Base-by-base conservation (phyloP, 2,113 vertebrate species). In the Coracopsis vasa region DNA sequence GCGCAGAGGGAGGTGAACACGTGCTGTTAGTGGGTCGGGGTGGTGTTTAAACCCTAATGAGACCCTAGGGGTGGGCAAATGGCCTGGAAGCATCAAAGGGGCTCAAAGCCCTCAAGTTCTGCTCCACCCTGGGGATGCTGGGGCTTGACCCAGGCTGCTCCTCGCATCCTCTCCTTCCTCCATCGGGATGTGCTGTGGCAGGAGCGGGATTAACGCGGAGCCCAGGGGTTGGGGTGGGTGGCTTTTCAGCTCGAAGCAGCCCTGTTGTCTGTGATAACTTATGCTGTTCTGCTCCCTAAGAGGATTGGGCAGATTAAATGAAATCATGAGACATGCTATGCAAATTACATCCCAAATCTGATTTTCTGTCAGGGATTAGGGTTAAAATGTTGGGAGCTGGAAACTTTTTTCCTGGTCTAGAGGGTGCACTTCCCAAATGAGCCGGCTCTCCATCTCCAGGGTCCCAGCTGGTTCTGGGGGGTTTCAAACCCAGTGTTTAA, bases 331-430 rank as follows among this genome's bases (percentile, higher is more conserved):
- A 98, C 98, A 98, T 95, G 98, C 98, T 98, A 98, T 98, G 98
- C 98, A 98, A 98, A 98, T 99, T 98, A 98, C 98, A 98, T 98
- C 98, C 98, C 97, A 96, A 98, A 97, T 98, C 98, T 98, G 98
- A 98, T 98, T 98, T 98, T 97, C 89, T 61, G 41, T 33, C 4
- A 4, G 72, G 64, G 82, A 95, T 93, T 86, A 62, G n/a, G 80
- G 41, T 77, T 70, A 41, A 64, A 91, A 72, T 67, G 70, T 64
- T 45, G 90, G 85, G 80, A 93, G 13, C 9, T 9, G 81, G 21
- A 25, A 87, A 74, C 60, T 78, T 92, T 82, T 83, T 20, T 62
- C 35, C 78, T 53, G 24, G 15, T 50, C 62, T 37, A 19, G 33
- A 77, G 71, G 53, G 33, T 44, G 23, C 11, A 1, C 27, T 86